Conservation (phyloP, 2,888 invertebrate species). For the Dicyrtoma fusca region DNA sequence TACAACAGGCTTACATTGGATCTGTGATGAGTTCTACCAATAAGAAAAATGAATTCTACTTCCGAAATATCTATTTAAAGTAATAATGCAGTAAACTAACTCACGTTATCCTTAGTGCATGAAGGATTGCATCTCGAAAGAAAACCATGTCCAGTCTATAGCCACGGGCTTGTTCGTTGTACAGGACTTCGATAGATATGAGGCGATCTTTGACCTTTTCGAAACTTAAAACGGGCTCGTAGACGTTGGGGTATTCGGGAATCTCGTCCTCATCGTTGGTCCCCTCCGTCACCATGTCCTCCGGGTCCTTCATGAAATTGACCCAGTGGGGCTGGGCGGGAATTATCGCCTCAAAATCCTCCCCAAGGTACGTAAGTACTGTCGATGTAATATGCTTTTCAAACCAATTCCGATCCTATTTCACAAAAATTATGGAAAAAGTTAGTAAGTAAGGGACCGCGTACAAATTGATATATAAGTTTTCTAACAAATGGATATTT, state of each 20-base stretch:
- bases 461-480: no score
- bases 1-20: no score
- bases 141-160: slow-evolving; percentile 95
- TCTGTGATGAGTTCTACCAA: no score
- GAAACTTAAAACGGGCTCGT: slow-evolving; percentile 75
- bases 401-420: slow-evolving; percentile 80
- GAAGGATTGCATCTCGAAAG: slow-evolving; percentile 95
- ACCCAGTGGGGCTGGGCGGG: slow-evolving; percentile 61
- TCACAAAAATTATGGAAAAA: no score
- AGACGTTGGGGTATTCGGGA: slow-evolving; percentile 61
- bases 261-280: slow-evolving; percentile 80
- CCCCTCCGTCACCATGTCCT: no score
- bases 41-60: no score
- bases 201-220: slow-evolving; percentile 80
- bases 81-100: no score
- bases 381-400: slow-evolving; percentile 67
- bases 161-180: slow-evolving; percentile 85
- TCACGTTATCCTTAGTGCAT: slow-evolving; percentile 90
- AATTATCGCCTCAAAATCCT: slow-evolving; percentile 62
- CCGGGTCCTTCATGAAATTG: slow-evolving; percentile 95
- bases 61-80: no score
- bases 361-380: slow-evolving; percentile 64
- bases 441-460: no score
- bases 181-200: slow-evolving; percentile 87
- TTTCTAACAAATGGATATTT: no score